phyloP scores from a whole-genome alignment of 64 coral and sea anemone genomes.

The Catalaphyllia jardinei region DNA sequence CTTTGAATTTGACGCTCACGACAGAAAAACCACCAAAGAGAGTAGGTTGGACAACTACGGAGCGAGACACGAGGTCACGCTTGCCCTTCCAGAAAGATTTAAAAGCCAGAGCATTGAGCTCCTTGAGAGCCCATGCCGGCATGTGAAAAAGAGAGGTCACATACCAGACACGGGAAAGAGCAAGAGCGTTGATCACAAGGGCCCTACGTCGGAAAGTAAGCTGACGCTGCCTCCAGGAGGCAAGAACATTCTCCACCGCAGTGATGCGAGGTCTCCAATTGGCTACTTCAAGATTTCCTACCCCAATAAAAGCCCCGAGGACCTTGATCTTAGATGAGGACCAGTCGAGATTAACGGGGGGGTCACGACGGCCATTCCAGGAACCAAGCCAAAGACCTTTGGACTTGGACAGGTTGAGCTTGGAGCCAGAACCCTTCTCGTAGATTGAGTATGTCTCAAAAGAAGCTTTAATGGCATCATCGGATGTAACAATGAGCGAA shows the following conservation, averaged over 20 bases:
- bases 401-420: no score
- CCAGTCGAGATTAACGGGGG: conserved; percentile 18
- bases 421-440: no score
- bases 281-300: background rate
- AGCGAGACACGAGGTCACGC: conserved; percentile 1
- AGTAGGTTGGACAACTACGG: background rate
- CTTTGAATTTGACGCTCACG: background rate
- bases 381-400: no score
- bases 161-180: conserved; percentile 36
- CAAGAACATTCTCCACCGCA: background rate
- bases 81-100: conserved; percentile 22
- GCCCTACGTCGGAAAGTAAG: background rate
- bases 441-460: no score
- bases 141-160: background rate
- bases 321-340: background rate
- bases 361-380: background rate
- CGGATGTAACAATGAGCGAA: no score
- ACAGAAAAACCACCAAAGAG: conserved; percentile 12
- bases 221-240: background rate
- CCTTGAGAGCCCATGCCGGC: background rate
- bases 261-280: background rate
- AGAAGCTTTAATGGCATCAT: no score
- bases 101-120: background rate
- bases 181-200: conserved; percentile 21
- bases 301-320: conserved; percentile 17